Percentiles rank a stretch among this genome's conserved stretches.
Evolutionary conservation across 2,797 vertebrate genomes (phyloP).

Genomic region (Chelon labrosus): DNA sequence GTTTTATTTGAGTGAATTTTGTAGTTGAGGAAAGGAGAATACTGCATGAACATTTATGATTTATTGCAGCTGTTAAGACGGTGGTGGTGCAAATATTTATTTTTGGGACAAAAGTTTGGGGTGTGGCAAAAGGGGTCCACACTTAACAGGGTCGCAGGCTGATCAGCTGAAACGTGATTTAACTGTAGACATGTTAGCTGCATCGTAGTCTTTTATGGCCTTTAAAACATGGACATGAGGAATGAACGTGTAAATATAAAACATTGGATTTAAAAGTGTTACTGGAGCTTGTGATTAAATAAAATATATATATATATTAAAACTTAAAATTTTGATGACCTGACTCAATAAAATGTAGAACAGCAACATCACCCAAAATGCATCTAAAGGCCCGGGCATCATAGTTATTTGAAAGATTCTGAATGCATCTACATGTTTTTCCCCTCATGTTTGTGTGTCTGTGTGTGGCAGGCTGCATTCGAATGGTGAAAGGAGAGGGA

Average conservation of each 20-base stretch:
- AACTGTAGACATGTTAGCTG: too few relatives aligned
- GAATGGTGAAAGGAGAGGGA: slow-evolving; percentile 95
- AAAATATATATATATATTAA: too few relatives aligned
- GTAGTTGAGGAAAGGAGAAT: neutral
- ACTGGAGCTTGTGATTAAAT: neutral
- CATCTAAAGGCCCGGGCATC: too few relatives aligned
- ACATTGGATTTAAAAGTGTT: neutral
- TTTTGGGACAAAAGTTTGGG: neutral
- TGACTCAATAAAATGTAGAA: too few relatives aligned
- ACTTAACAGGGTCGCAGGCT: too few relatives aligned
- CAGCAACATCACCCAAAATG: too few relatives aligned
- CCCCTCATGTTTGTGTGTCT: slow-evolving; percentile 3
- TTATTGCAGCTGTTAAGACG: neutral
- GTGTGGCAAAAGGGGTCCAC: too few relatives aligned
- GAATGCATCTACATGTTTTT: neutral
- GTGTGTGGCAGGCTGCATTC: slow-evolving; percentile 87
- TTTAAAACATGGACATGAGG: neutral
- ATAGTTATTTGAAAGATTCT: neutral
- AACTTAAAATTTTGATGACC: too few relatives aligned
- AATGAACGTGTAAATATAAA: neutral
- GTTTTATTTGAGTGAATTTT: neutral
- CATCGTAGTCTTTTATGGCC: too few relatives aligned
- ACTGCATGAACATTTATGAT: neutral
- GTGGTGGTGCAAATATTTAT: neutral
- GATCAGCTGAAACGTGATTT: too few relatives aligned